phyloP scores from a whole-genome alignment of 1,140 invertebrate genomes.

The Leptopilina boulardi region DNA sequence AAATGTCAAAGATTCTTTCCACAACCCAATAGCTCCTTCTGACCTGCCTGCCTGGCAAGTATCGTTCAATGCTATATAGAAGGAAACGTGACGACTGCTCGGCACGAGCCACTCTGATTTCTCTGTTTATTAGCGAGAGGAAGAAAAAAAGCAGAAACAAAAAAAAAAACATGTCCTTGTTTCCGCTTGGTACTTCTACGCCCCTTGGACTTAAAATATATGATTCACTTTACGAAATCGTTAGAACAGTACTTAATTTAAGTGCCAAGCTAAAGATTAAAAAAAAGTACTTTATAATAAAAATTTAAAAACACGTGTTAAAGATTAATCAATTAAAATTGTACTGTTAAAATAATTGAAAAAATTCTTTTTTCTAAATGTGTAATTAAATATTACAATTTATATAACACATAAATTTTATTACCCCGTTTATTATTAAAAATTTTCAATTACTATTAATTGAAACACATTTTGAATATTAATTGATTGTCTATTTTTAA shows the following conservation, averaged over 20 bases:
- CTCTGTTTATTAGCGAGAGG: constrained; percentile 22
- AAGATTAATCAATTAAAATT: no score
- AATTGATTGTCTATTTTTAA: neutral
- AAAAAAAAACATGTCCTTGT: constrained; percentile 56
- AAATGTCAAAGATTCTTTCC: constrained; percentile 54
- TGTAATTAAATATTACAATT: no score
- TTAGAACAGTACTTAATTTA: neutral
- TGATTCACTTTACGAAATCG: neutral
- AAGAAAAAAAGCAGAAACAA: constrained; percentile 28
- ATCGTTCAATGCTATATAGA: constrained; percentile 51
- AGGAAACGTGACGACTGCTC: constrained; percentile 44
- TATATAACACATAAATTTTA: no score
- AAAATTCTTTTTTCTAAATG: no score
- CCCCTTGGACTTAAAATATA: neutral
- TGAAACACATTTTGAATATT: neutral
- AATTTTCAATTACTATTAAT: neutral
- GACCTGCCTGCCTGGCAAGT: constrained; percentile 39
- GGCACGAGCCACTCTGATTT: constrained; percentile 54
- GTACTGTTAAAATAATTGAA: no score
- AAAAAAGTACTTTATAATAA: no score
- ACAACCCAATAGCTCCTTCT: constrained; percentile 42
- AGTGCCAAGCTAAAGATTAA: no score
- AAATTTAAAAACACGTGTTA: no score
- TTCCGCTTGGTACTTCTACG: constrained; percentile 15
- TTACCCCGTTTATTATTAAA: no score